A percentile compares a stretch with the other conserved stretches of the same genome.
Evolutionary conservation across 2,888 invertebrate species (phyloP).

Genomic region (Halocaridina rubra): DNA sequence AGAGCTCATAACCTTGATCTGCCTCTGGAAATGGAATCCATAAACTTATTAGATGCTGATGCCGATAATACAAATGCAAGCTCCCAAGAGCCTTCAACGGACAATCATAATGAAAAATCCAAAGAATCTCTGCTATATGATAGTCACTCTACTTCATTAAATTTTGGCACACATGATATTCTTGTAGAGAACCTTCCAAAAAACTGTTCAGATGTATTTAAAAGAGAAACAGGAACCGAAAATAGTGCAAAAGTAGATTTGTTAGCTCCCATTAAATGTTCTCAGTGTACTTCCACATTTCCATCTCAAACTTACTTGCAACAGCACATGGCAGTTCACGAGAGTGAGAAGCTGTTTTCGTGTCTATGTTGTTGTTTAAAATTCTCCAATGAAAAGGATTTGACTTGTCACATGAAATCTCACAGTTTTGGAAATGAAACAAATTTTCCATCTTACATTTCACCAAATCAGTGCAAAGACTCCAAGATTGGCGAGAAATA

Average conservation of each 20-base stretch:
- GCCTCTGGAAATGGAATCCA: not conserved
- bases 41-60: not conserved
- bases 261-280: constrained; percentile 25
- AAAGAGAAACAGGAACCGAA: too few relatives aligned
- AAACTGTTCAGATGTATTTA: not conserved
- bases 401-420: constrained; percentile 28
- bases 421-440: not conserved
- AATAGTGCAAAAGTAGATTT: too few relatives aligned
- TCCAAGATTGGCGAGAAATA: constrained; percentile 27
- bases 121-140: not conserved
- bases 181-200: not conserved
- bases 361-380: constrained; percentile 18
- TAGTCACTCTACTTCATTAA: not conserved
- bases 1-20: constrained; percentile 18
- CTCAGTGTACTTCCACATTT: constrained; percentile 43
- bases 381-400: not conserved
- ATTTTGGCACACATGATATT: not conserved
- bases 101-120: not conserved
- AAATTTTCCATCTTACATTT: not conserved
- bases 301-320: constrained; percentile 36
- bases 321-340: constrained; percentile 48
- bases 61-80: not conserved
- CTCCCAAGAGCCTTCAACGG: not conserved
- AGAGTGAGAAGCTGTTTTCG: constrained; percentile 15
- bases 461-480: not conserved